Evolutionary conservation across 1,140 invertebrate species (phyloP), one percentile per base, ranked within the genome.

Genomic region (Centruroides sculpturatus): DNA sequence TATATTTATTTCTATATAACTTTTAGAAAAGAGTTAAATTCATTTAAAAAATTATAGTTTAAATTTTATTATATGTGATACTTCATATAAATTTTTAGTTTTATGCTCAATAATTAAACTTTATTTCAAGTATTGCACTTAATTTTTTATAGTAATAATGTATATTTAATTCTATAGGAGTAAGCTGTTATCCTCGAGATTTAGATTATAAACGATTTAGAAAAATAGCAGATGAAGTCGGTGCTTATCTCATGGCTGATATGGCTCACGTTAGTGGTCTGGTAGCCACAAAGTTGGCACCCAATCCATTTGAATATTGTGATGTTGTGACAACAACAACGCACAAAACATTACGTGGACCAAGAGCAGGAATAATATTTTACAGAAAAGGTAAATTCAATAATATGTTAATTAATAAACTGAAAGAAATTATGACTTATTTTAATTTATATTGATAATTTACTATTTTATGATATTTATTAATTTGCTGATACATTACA

Each of bases 241-340:
- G 77, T 35, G 80, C 83, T 12, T 76, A 78, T 63, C 66, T 85
- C 9, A 68, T 85, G 70, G 79, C 81, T 41, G 84, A 85, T 71
- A 85, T 85, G 82, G 82, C 83, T 36, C 84, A 86, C 71, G 75
- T 81, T 51, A 76, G 76, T 71, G 83, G 84, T 46, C 68, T 86
- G 9, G 82, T 85, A 3, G 82, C 83, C 47, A 80, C 79, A 50
- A 76, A 76, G 56, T 67, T 82, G 3, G 77, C 78, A 56, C 79
- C 81, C 41, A 77, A 75, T 67, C 83, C 83, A 36, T 85, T 85
- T 73, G 76, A 82, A 60, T 78, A 81, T 66, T 76, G 77, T 65
- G 82, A 84, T 70, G 72, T 84, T 66, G 82, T 84, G 4, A 81
- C 81, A 0, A 80, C 81, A 5, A 83, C 81, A n/a, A 83, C 81